Percentiles rank a stretch among this genome's conserved stretches.
Conservation (phyloP, 2,888 invertebrate genomes). For the Actias luna region DNA sequence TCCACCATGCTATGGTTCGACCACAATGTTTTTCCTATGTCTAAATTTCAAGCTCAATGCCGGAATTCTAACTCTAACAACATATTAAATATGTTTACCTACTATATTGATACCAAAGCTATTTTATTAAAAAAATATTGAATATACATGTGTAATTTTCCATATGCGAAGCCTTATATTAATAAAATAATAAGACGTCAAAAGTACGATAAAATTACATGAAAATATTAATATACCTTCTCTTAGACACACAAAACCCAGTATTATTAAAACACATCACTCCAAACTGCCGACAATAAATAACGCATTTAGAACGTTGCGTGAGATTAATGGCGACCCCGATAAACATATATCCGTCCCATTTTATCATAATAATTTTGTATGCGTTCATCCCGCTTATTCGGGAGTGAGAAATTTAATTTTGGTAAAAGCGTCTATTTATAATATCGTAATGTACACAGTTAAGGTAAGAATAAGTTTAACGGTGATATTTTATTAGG, state of each 20-base stretch:
- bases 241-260: not conserved
- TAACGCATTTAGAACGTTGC: constrained; percentile 40
- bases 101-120: too few relatives aligned
- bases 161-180: not conserved
- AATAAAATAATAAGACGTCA: not conserved
- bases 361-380: not conserved
- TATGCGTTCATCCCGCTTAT: constrained; percentile 27
- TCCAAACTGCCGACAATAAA: constrained; percentile 51
- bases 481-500: constrained; percentile 8
- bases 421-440: constrained; percentile 47
- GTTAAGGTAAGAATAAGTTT: constrained; percentile 5
- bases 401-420: constrained; percentile 36
- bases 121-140: too few relatives aligned
- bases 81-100: too few relatives aligned
- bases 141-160: not conserved
- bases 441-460: constrained; percentile 29
- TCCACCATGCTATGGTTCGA: too few relatives aligned
- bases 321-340: constrained; percentile 29
- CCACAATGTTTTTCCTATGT: too few relatives aligned
- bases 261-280: constrained; percentile 54
- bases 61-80: too few relatives aligned
- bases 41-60: too few relatives aligned
- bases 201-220: not conserved
- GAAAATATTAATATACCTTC: not conserved
- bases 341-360: constrained; percentile 5